Base-by-base conservation (phyloP, 2,888 invertebrate genomes). In the Drosophila mimetica region DNA sequence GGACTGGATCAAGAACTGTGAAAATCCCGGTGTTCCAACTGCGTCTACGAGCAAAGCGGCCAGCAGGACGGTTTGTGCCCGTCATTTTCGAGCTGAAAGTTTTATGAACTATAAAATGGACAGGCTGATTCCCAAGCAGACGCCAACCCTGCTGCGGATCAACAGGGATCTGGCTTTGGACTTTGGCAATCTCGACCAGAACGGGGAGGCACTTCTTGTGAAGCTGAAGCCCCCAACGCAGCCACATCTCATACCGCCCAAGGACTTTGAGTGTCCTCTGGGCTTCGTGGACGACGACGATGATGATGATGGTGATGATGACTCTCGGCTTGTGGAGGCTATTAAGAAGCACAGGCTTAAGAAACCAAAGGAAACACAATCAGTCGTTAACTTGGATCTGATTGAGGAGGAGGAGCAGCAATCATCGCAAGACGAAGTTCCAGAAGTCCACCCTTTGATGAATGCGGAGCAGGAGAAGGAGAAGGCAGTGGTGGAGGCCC, bases 21-120 rank as follows among this genome's bases (percentile, higher is more conserved):
- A 82, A 20, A 83, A 73, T 32, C 8, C 22, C 1, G 11, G 69
- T 1, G 63, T 91, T 39, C 57, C 90, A 11, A 79, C 90, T 13
- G 71, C 93, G 32, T 89, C 92, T 1, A 77, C 82, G 20, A 89
- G 89, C 20, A 92, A 93, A 74, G 84, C 93, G 9, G 86, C 90
- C 93, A 93, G 9, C 0, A 93, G 92, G 77, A 92, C 92, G 0
- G 86, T 93, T 7, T 93, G 93, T 79, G 93, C 92, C 11, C 74
- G 91, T 4, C 93, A 93, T 78, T 93, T 93, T 80, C 92, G 92
- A 55, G 87, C 91, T 11, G 91, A 91, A 69, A 92, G 90, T 73
- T 93, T 93, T 74, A 91, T 92, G 91, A 92, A 93, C 76, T 90
- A 90, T 86, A 83, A 93, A 91, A 84, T 89, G 73, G 92, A 93